phyloP scores from a whole-genome alignment of 2,888 invertebrate genomes.

The Nomada flava region DNA sequence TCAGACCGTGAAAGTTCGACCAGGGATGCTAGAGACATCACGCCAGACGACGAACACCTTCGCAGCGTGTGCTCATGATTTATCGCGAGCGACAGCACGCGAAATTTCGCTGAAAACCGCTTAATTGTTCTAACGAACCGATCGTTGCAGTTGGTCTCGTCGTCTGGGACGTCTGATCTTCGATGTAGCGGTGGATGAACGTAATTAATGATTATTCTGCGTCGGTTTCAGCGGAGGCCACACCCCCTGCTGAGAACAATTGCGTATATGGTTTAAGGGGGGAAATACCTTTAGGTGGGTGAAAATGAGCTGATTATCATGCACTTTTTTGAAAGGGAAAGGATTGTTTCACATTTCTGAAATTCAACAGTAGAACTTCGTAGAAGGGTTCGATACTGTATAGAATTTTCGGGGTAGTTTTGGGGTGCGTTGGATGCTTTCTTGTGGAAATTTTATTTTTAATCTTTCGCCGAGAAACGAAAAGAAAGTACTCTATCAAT shows the following conservation, averaged over 20 bases:
- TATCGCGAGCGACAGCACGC: slow-evolving; percentile 30
- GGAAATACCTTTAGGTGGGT: too few relatives aligned
- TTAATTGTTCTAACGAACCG: slow-evolving; percentile 20
- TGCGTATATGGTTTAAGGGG: too few relatives aligned
- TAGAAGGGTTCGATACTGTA: neutral
- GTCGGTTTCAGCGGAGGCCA: too few relatives aligned
- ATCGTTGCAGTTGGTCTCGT: neutral
- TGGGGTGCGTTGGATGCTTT: too few relatives aligned
- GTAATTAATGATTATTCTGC: slow-evolving; percentile 16
- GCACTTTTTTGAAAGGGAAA: too few relatives aligned
- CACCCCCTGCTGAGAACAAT: neutral
- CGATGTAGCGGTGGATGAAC: neutral
- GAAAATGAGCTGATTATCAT: too few relatives aligned
- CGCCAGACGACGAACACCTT: slow-evolving; percentile 32
- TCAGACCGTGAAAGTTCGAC: slow-evolving; percentile 56
- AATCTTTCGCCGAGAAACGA: too few relatives aligned
- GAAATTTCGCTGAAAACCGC: slow-evolving; percentile 30
- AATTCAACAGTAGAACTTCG: too few relatives aligned
- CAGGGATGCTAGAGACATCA: slow-evolving; percentile 65
- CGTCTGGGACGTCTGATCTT: neutral
- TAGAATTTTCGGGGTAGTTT: neutral
- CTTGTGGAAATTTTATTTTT: too few relatives aligned
- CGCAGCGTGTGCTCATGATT: slow-evolving; percentile 58
- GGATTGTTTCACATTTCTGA: too few relatives aligned
- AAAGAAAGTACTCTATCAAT: too few relatives aligned